Evolutionary conservation across 2,113 vertebrate genomes (phyloP), one percentile per base, ranked within the genome.

Genomic region (Helogale parvula): DNA sequence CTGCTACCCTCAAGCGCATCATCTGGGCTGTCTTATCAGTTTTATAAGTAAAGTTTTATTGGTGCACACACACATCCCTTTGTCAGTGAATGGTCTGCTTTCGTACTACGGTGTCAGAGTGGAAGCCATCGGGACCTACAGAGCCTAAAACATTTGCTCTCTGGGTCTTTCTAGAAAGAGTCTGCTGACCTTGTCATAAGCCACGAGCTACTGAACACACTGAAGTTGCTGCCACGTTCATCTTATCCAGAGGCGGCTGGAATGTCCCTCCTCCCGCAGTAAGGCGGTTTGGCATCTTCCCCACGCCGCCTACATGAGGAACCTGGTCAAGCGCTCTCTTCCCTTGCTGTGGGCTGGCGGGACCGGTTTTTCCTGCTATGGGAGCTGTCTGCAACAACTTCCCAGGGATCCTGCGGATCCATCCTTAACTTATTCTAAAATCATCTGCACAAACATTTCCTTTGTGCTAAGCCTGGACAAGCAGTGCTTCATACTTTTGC

Each of bases 41-140:
- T 96, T 80, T 31, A 11, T 72, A 74, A 84, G 68, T 79, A 45
- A 88, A 72, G 33, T 69, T 91, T 95, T 68, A 74, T 2, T 2
- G 19, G 17, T 60, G 71, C n/a, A 38, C 21, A 52, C 2, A 57
- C 29, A 33, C 5, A 6, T 4, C 45, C 77, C 19, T 54, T 38
- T 35, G 31, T 35, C 9, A 3, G 35, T 41, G 41, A 41, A 41
- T 41, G 41, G 41, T 41, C 0, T 25, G 35, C 29, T 83, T 81
- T 92, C 25, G 21, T 5, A 16, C 21, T 13, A 27, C 0, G 0
- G 14, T 0, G 0, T 45, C 57, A 35, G 25, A 35, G 25, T 4
- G 77, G 57, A 93, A n/a, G 65, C 4, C 31, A 5, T 41, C 9
- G 3, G 21, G 41, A 87, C 10, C 71, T 23, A 35, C 31, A 65